Evolutionary conservation across 2,888 invertebrate genomes (phyloP), one percentile per base, ranked within the genome.

Genomic region (Carabus problematicus): DNA sequence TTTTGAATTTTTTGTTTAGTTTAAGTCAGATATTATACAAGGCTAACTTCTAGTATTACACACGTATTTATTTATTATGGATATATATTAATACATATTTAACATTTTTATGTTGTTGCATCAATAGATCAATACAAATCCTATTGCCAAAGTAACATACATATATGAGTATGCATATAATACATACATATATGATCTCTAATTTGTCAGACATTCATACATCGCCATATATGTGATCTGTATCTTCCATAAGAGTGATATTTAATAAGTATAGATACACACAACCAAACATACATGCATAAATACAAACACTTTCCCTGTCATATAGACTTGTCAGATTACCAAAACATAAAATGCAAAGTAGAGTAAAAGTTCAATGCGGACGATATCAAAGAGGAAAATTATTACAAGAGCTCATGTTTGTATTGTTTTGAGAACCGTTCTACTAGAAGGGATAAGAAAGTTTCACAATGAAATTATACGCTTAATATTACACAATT

Each of bases 171-270:
- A 29, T 29, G 29, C 29, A 29, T 29, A 29, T 52, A 52, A 52
- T 19, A 52, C 19, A 58, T 60, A 68, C 43, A 69, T 62, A 56
- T 56, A 69, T 69, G 69, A 69, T 69, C 69, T 69, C 69, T 62
- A 62, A 41, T 58, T 43, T 56, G 29, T 29, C 29, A 54, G 14
- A 59, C 18, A 45, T 45, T 29, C 29, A 54, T 8, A 59, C 18
- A 45, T 45, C 43, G 55, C 62, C 61, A 69, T 69, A 61, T 61
- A 40, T 62, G 62, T 62, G 61, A 62, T 68, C 47, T 62, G 59
- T 69, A 69, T 62, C 69, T 69, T 69, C 69, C 69, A 69, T 69
- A 60, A 40, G 52, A 66, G 52, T 67, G 60, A 67, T 67, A 67
- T 67, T 60, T 67, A 67, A 41, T 67, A 45, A 66, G 40, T 56